Percentiles rank a stretch among this genome's conserved stretches.
Evolutionary conservation across 2,113 vertebrate genomes (phyloP).

Genomic region (Tetraodon nigroviridis): DNA sequence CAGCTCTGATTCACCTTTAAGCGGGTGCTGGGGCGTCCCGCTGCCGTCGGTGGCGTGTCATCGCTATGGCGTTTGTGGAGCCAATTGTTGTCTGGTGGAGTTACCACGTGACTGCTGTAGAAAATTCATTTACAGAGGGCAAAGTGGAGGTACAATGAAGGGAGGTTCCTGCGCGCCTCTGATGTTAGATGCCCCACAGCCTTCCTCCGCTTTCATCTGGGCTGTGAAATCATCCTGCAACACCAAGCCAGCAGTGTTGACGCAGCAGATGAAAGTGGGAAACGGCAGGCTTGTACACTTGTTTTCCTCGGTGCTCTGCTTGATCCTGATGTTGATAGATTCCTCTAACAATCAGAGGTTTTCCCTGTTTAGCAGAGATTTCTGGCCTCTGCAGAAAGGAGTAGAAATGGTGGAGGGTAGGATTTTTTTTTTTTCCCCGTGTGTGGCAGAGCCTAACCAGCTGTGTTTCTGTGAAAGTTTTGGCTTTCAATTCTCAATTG

Average conservation of each 20-base stretch:
- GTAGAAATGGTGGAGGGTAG: slow-evolving; percentile 13
- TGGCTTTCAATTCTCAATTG: slow-evolving; percentile 37
- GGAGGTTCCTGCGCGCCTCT: slow-evolving; percentile 42
- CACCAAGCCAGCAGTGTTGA: slow-evolving; percentile 37
- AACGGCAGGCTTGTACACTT: background rate
- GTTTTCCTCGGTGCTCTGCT: slow-evolving; percentile 3
- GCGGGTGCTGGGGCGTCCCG: no score
- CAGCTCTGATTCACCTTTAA: slow-evolving; percentile 23
- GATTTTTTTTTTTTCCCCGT: background rate
- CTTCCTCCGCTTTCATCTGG: slow-evolving; percentile 44
- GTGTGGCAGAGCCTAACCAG: slow-evolving; percentile 26
- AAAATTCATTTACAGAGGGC: slow-evolving; percentile 49
- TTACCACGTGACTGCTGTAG: slow-evolving; percentile 32
- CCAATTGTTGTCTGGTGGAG: slow-evolving; percentile 23
- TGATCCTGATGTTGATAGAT: slow-evolving; percentile 17
- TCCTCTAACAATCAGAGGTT: slow-evolving; percentile 8
- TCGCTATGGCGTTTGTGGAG: slow-evolving; percentile 21
- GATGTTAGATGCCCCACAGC: slow-evolving; percentile 45
- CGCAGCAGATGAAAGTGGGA: slow-evolving; percentile 24
- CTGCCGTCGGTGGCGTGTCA: no score
- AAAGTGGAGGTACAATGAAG: slow-evolving; percentile 25
- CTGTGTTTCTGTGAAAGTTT: slow-evolving; percentile 30
- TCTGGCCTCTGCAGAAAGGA: slow-evolving; percentile 20
- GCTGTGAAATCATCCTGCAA: slow-evolving; percentile 35
- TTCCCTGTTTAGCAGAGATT: slow-evolving; percentile 2